Percentiles rank a stretch among this genome's conserved stretches.
Conservation (phyloP, 2,888 invertebrate genomes). For the Vanessa cardui region DNA sequence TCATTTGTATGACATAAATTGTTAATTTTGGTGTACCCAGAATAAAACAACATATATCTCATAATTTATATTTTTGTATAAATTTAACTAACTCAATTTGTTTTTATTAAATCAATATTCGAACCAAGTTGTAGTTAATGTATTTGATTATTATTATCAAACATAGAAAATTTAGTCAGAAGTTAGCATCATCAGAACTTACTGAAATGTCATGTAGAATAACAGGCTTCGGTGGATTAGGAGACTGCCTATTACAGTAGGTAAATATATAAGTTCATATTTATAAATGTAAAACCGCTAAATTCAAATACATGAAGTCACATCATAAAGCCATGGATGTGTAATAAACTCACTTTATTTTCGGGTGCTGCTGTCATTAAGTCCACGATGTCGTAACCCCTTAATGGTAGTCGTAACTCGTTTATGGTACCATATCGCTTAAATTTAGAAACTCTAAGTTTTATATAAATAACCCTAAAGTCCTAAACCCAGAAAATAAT, state of each 20-base stretch:
- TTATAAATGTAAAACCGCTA: neutral
- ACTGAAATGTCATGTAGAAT: too few species aligned
- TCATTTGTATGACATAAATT: slow-evolving; percentile 3
- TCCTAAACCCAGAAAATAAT: neutral
- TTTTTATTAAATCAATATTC: too few species aligned
- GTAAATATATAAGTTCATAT: neutral
- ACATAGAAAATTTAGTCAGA: neutral
- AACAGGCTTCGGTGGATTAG: too few species aligned
- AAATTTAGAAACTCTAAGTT: slow-evolving; percentile 68
- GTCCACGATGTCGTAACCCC: slow-evolving; percentile 69
- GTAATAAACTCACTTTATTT: slow-evolving; percentile 72
- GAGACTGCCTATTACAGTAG: too few species aligned
- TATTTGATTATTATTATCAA: too few species aligned
- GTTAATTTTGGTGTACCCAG: too few species aligned
- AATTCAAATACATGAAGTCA: slow-evolving; percentile 15
- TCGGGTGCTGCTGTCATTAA: slow-evolving; percentile 72
- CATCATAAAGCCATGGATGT: slow-evolving; percentile 51
- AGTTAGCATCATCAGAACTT: neutral
- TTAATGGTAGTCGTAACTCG: slow-evolving; percentile 76
- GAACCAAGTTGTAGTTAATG: too few species aligned
- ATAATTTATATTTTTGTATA: too few species aligned
- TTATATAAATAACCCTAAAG: slow-evolving; percentile 41
- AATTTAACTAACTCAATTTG: too few species aligned
- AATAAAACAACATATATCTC: too few species aligned
- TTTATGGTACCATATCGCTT: slow-evolving; percentile 68